Base-by-base conservation (phyloP, 2,888 invertebrate genomes). In the Apamea sordens region DNA sequence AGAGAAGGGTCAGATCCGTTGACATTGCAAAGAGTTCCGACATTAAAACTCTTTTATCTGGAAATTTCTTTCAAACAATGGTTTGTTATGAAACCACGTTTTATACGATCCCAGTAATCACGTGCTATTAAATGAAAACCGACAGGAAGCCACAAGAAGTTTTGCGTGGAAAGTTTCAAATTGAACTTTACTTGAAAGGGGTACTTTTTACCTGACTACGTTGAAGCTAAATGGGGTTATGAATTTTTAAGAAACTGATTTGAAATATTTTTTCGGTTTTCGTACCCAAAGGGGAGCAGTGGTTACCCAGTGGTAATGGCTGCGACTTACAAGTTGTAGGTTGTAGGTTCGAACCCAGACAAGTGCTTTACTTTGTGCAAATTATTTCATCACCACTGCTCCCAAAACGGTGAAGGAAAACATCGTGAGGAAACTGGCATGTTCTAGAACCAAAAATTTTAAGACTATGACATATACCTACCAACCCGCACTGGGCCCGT, bases 1-100 rank as follows among this genome's bases (percentile, higher is more conserved):
- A 79, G 75, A 56, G 41, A 74, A 74, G 47, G 76, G 75, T 82
- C 64, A 41, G 56, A 24, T 73, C 79, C 5, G 36, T 74, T 82
- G 28, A 75, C 56, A 56, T 82, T 65, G 36, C 18, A 28, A 72
- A 72, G 28, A 41, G 64, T 74, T 61, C 21, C 18, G 0, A 28
- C 21, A 79, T 10, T 21, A 50, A 64, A 73, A 47, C 36, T n/a
- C 11, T 77, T 71, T 47, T 61, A 32, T 4, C 21, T n/a, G 18
- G 18, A 36, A 41, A 41, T 59, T 72, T 13, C 41, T 41, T 21
- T 28, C n/a, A 21, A 61, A 41, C 21, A 21, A 21, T 8, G 11
- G 21, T n/a, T 41, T 5, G 63, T 41, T 8, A 28, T 64, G 41
- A 15, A 28, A 32, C 13, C 44, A 24, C 21, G 13, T 28, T 63